These are phyloP conservation scores for Smittia aterrima DNA, from an alignment of 2,888 invertebrate genomes.

Conservation along the genomic window DNA sequence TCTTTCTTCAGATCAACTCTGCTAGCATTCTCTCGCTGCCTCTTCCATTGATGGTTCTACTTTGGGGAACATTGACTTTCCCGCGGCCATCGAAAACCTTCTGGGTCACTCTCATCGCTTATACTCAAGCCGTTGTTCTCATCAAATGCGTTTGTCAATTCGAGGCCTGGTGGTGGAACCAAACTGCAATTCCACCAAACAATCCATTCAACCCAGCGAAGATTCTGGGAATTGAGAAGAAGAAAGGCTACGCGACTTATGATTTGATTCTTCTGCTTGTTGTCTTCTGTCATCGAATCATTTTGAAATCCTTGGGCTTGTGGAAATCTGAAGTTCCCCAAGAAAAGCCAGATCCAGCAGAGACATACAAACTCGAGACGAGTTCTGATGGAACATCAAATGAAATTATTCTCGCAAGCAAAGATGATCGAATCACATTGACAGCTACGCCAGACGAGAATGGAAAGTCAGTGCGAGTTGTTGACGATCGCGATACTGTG, in stretches of 20 bases:
- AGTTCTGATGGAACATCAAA: neutral
- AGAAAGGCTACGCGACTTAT: neutral
- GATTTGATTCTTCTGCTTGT: conserved; percentile 13
- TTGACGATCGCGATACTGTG: conserved; percentile 44
- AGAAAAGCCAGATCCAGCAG: neutral
- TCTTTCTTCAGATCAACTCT: conserved; percentile 6
- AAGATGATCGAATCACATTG: neutral
- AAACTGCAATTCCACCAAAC: neutral
- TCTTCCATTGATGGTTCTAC: conserved; percentile 91
- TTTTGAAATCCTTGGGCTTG: conserved; percentile 29
- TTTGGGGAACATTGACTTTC: conserved; percentile 95
- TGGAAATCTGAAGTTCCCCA: conserved; percentile 9
- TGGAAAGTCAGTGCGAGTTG: neutral
- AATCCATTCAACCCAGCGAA: neutral
- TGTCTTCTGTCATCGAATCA: conserved; percentile 17
- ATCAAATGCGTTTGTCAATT: neutral
- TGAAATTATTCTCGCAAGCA: neutral
- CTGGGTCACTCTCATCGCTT: conserved; percentile 97
- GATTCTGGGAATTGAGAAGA: neutral
- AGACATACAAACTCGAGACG: neutral
- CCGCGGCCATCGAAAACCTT: conserved; percentile 96
- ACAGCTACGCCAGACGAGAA: neutral
- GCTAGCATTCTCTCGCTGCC: conserved; percentile 91
- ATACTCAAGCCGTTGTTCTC: conserved; percentile 75
- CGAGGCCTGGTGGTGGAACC: conserved; percentile 17